Evolutionary conservation across 1,140 invertebrate species (phyloP), one percentile per base, ranked within the genome.

Genomic region (Euborellia annulipes): DNA sequence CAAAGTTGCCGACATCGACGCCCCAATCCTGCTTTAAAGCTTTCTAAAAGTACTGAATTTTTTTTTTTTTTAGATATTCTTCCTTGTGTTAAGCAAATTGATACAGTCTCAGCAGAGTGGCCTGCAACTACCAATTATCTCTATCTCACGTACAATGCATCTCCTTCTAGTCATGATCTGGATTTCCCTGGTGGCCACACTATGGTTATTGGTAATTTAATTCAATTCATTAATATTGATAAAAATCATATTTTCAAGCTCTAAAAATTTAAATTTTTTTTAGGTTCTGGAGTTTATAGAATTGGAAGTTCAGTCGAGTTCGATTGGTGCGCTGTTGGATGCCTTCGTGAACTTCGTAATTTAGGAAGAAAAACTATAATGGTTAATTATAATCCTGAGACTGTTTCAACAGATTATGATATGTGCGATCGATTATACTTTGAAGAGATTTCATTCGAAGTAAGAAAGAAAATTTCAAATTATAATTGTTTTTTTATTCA

Each of bases 381-480:
- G 93, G 77, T 99, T 0, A 99, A 99, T 62, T 99, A 92, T 58
- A 99, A 99, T 68, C 96, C 96, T 0, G 96, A 99, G 68, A 99
- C 96, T 1, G 96, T 99, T 0, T 94, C 89, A 58, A 99, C 96
- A 3, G 96, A 99, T 65, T 99, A 98, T 56, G 96, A 99, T 55
- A 96, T 98, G 85, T 96, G 92, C 58, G 92, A 99, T 62, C 70
- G 92, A 34, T 64, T 99, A 13, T 99, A 98, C 59, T 99, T 99
- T 63, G 96, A 99, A 68, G 96, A 99, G 71, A 96, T 99, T 46
- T 94, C 93, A 3, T 97, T 98, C 66, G 96, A 99, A 69, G 75
- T 76, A 60, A 51, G 51, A 52, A n/a, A n/a, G 42, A 18, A 46
- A 7, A 30, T 19, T n/a, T 34, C 32, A 34, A 38, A 38, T 38